Percentiles rank a stretch among this genome's conserved stretches.
These are phyloP conservation scores for Tiaroga cobitis DNA, from an alignment of 2,797 vertebrate species.

Conservation along the genomic window DNA sequence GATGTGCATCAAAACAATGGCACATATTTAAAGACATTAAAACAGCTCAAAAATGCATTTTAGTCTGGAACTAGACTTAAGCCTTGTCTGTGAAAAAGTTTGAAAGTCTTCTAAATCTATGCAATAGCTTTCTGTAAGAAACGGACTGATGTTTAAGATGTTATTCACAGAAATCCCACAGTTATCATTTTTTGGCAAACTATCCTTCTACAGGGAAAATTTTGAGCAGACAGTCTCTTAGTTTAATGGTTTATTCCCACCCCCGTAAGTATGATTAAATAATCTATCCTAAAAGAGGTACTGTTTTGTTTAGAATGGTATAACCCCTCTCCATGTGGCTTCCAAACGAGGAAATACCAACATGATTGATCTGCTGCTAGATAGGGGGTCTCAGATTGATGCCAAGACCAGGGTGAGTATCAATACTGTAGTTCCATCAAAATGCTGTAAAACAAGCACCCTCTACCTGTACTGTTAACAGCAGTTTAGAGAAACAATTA, in stretches of 20 bases:
- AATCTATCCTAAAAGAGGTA: constrained; percentile 10
- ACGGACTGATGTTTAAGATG: background rate
- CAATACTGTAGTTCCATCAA: background rate
- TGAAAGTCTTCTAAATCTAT: background rate
- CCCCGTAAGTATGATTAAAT: background rate
- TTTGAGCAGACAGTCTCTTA: no score
- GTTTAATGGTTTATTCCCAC: no score
- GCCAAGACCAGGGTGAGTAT: constrained; percentile 94
- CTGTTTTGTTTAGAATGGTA: constrained; percentile 85
- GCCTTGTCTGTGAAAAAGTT: no score
- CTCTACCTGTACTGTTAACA: background rate
- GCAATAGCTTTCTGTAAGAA: background rate
- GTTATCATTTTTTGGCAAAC: background rate
- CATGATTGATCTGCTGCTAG: constrained; percentile 95
- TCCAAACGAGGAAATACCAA: constrained; percentile 98
- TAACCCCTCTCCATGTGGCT: constrained; percentile 95
- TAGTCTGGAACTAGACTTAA: no score
- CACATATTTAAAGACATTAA: no score
- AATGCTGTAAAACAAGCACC: background rate
- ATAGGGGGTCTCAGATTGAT: constrained; percentile 92
- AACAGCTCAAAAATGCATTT: no score
- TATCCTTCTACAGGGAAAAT: background rate
- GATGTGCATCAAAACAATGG: no score
- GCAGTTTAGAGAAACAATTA: background rate
- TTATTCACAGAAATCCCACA: background rate